Conservation (phyloP, 1,140 invertebrate genomes). For the Drosophila mayri region DNA sequence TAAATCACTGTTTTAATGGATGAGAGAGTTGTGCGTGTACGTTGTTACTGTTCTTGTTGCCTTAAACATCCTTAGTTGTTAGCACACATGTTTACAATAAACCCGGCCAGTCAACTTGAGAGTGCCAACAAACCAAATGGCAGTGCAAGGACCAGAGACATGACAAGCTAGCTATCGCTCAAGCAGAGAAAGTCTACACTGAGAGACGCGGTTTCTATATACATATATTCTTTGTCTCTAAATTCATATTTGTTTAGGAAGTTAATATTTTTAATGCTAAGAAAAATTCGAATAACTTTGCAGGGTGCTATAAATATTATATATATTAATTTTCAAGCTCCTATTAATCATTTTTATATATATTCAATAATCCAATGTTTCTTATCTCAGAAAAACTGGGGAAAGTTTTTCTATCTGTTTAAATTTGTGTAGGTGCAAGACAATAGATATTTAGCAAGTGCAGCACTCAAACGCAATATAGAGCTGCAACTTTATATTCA, state of each 20-base stretch:
- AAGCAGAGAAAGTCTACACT: slow-evolving; percentile 3
- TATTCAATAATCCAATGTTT: too few relatives aligned
- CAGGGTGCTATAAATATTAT: too few relatives aligned
- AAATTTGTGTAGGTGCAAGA: slow-evolving; percentile 8
- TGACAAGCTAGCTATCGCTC: slow-evolving; percentile 22
- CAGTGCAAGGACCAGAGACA: slow-evolving; percentile 55
- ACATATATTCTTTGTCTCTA: background rate
- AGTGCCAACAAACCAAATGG: slow-evolving; percentile 70
- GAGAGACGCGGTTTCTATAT: background rate
- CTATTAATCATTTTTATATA: too few relatives aligned
- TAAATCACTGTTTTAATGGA: slow-evolving; percentile 66
- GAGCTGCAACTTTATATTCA: slow-evolving; percentile 23
- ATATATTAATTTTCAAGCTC: too few relatives aligned
- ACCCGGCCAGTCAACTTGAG: slow-evolving; percentile 73
- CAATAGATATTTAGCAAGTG: slow-evolving; percentile 47
- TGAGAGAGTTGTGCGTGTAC: slow-evolving; percentile 6
- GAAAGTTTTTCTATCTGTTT: background rate
- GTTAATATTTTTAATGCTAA: too few relatives aligned
- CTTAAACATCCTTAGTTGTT: slow-evolving; percentile 61
- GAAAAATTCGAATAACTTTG: too few relatives aligned
- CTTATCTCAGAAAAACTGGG: too few relatives aligned
- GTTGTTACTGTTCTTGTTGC: slow-evolving; percentile 42
- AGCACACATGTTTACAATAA: slow-evolving; percentile 80
- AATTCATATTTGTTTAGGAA: background rate
- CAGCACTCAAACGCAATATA: background rate